Percentiles rank a stretch among this genome's conserved stretches.
phyloP scores from a whole-genome alignment of 2,113 vertebrate species.

The Lophotis ruficrista region DNA sequence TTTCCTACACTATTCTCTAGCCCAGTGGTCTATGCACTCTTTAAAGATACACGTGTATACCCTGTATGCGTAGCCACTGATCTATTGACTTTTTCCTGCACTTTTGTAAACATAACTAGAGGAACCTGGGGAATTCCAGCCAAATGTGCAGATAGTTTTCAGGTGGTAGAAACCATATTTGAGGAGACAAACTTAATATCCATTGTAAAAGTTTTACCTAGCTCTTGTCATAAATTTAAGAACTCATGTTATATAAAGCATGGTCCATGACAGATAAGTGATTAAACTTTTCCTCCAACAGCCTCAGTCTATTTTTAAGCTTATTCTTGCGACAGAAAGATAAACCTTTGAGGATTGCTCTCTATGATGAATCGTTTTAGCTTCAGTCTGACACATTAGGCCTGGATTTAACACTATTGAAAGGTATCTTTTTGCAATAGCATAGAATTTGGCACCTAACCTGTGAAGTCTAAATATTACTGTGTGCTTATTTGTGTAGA shows the following conservation, averaged over 20 bases:
- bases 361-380: not conserved
- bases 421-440: constrained; percentile 26
- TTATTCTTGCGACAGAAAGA: not conserved
- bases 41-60: not conserved
- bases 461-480: not conserved
- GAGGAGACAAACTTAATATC: not conserved
- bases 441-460: not conserved
- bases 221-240: not conserved
- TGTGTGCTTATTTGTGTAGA: constrained; percentile 36
- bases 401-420: constrained; percentile 52
- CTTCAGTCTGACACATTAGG: not conserved
- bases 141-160: not conserved
- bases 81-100: not conserved
- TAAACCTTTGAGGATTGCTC: not conserved
- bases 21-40: not conserved
- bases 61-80: not conserved
- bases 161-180: not conserved
- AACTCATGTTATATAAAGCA: not conserved
- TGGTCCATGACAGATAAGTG: not conserved
- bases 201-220: not conserved
- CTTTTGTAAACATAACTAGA: not conserved
- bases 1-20: not conserved
- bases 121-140: not conserved
- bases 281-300: not conserved
- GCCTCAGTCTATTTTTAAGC: not conserved